Evolutionary conservation across 2,113 vertebrate genomes (phyloP), one percentile per base, ranked within the genome.

Genomic region (Psittacula cyanocephala): DNA sequence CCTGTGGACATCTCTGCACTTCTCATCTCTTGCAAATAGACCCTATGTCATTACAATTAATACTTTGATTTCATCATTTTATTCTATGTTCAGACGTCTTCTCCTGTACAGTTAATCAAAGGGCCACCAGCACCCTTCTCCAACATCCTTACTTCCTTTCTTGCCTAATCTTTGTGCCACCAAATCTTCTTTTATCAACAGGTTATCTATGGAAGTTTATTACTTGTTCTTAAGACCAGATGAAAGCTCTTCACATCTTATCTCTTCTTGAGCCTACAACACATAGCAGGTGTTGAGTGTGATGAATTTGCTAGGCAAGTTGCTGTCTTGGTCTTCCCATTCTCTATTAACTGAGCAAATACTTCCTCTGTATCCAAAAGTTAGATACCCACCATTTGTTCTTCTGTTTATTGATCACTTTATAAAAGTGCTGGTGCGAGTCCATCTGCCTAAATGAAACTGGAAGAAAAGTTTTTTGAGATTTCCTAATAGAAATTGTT

Each of bases 1-100:
- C 11, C 49, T 17, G 17, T 2, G 6, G 27, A 17, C 5, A 9
- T n/a, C 24, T 82, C 37, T 28, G 29, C 11, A 11, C 33, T 88
- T 62, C 52, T 65, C 16, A 7, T 19, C 39, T 62, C 59, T 59
- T 62, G 24, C 12, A 74, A 59, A 29, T 17, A 86, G 29, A 22
- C 11, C 7, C 11, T 14, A 0, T 17, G 17, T 28, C 11, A 8
- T 27, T 43, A 13, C 0, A 8, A 29, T 27, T 46, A 50, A 46
- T 31, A 3, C 7, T 88, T 71, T 14, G 4, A 29, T 68, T 67
- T 90, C 16, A 13, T 49, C 4, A 1, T 18, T 78, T 69, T 35
- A 23, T 50, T 72, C 16, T 70, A 4, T 12, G 28, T 74, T 62
- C 2, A 44, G n/a, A 77, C 5, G 4, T 70, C 19, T 69, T 79